These are phyloP conservation scores for Sander lucioperca DNA, from an alignment of 2,113 vertebrate genomes.

Conservation along the genomic window DNA sequence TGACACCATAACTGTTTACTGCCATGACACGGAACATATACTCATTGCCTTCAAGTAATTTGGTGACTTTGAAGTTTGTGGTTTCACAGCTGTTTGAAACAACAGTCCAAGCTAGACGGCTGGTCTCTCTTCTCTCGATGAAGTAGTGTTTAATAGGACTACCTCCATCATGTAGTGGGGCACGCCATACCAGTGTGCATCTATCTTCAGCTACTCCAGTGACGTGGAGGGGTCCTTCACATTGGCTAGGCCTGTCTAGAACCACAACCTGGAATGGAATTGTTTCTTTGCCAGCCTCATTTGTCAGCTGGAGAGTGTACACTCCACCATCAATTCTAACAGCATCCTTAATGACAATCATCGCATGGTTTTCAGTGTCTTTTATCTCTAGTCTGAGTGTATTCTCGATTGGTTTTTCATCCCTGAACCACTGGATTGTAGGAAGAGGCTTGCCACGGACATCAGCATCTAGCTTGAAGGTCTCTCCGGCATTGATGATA, in stretches of 20 bases:
- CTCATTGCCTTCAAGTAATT: conserved; percentile 96
- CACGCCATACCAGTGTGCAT: conserved; percentile 91
- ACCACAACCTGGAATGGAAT: conserved; percentile 93
- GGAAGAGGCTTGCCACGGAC: conserved; percentile 94
- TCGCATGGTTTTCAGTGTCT: conserved; percentile 91
- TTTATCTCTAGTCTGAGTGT: conserved; percentile 92
- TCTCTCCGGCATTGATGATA: conserved; percentile 93
- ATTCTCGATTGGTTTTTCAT: conserved; percentile 92
- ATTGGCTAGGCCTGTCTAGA: conserved; percentile 92
- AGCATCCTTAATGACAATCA: conserved; percentile 94
- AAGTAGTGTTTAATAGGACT: conserved; percentile 92
- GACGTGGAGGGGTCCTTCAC: conserved; percentile 91
- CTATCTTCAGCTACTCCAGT: conserved; percentile 93
- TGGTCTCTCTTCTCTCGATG: conserved; percentile 97
- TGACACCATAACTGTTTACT: conserved; percentile 93
- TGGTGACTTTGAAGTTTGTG: conserved; percentile 94
- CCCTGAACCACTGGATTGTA: conserved; percentile 93
- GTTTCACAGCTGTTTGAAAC: conserved; percentile 89
- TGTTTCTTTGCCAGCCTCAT: conserved; percentile 93
- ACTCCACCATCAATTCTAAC: conserved; percentile 92
- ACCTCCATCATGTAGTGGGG: conserved; percentile 94
- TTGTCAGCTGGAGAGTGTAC: conserved; percentile 92
- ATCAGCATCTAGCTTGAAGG: conserved; percentile 95
- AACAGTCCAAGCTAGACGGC: conserved; percentile 96
- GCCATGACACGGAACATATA: conserved; percentile 98